Evolutionary conservation across 1,140 invertebrate species (phyloP).

Genomic region (Trachymyrmex cornetzi): DNA sequence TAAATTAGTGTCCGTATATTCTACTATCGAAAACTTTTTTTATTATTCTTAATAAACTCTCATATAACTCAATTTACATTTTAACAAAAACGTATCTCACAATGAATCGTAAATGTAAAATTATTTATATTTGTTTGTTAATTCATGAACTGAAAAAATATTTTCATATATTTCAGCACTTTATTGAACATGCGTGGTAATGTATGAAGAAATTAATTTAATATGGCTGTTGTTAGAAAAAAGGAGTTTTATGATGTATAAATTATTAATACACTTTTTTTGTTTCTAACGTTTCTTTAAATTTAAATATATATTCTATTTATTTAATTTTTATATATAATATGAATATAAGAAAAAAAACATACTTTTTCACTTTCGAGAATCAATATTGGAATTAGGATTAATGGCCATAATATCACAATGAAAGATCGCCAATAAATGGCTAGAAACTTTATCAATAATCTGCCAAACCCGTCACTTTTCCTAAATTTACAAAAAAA

Average conservation of each 20-base stretch:
- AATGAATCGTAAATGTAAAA: background rate
- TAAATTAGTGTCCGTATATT: background rate
- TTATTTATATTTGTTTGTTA: background rate
- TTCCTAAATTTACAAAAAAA: constrained; percentile 72
- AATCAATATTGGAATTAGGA: constrained; percentile 86
- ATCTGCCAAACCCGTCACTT: constrained; percentile 55
- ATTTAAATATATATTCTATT: background rate
- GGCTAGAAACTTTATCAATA: constrained; percentile 78
- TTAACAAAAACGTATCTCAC: background rate
- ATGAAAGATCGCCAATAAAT: constrained; percentile 89
- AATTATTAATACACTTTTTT: background rate
- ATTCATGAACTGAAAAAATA: background rate
- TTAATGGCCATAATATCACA: constrained; percentile 88
- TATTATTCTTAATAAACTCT: background rate
- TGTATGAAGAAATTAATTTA: background rate
- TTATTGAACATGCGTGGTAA: background rate
- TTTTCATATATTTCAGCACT: background rate
- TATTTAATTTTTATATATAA: background rate
- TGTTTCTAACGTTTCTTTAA: background rate
- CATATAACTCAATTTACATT: background rate
- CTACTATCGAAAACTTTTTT: background rate
- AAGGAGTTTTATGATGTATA: background rate
- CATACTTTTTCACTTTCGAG: constrained; percentile 62
- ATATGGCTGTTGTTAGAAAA: background rate
- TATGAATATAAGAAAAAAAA: constrained; percentile 10